Base-by-base conservation (phyloP, 2,797 vertebrate genomes). In the Salarias fasciatus region DNA sequence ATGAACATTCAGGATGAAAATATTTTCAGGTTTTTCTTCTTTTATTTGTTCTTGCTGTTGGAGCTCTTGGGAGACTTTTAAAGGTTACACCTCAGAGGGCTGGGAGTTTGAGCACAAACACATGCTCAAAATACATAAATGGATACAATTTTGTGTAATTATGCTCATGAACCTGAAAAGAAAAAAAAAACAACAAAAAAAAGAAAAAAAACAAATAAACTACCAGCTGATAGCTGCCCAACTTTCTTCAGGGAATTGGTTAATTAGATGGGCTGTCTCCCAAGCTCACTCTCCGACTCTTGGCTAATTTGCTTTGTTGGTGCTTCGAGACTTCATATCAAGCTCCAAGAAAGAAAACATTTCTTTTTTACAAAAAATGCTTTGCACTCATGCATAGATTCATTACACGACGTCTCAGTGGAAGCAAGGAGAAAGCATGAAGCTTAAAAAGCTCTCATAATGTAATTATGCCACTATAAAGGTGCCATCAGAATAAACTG, bases 221-320 rank as follows among this genome's bases (percentile, higher is more conserved):
- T 56, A 64, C 29, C 47, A 14, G 57, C 66, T 74, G 68, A 78
- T 75, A 56, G 63, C 41, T 2, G 43, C 52, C 69, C 41, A 64
- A 49, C 40, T 52, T 28, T 48, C 79, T 80, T 73, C 9, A 18
- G 82, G 76, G 85, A 84, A 73, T 72, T 65, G 53, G 35, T 74
- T 85, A 84, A 87, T 89, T 80, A 83, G 80, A 73, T 15, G 24
- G 76, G 57, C 77, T 69, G 66, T 53, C 66, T 86, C 75, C 72
- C 60, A 60, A 68, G 48, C 43, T 69, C 71, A 69, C 55, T 31
- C 45, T 53, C 10, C 2, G 66, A 53, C 54, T 69, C 40, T 53
- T 30, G 36, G 61, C 63, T 83, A 69, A 83, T 84, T 81, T 77
- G 51, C 58, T 71, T 73, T 58, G 66, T 74, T 80, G 70, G 71